These are phyloP conservation scores for Tribolium madens DNA, from an alignment of 1,140 invertebrate species.

Conservation along the genomic window DNA sequence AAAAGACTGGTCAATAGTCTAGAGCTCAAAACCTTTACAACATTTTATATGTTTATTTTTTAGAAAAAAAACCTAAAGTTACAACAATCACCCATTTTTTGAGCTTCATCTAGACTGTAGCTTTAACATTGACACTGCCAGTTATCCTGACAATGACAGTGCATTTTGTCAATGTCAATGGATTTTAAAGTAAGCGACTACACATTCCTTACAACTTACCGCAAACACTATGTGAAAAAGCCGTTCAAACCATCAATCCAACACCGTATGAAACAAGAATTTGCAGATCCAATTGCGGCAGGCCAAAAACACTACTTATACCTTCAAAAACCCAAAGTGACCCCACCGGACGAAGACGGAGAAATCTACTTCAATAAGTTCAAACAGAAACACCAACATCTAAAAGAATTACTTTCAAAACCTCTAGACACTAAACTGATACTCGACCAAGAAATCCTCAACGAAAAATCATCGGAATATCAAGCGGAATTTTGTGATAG, in stretches of 20 bases:
- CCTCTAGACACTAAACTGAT: neutral
- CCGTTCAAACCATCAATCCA: neutral
- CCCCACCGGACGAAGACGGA: slow-evolving; percentile 6
- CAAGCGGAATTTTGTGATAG: neutral
- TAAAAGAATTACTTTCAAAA: neutral
- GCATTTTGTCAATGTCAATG: neutral
- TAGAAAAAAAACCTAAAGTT: too few species aligned
- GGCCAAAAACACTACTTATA: slow-evolving; percentile 1
- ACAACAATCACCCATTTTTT: too few species aligned
- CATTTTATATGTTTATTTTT: too few species aligned
- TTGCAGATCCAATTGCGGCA: neutral
- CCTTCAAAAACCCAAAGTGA: neutral
- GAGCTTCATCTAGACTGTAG: too few species aligned
- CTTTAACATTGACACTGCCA: neutral
- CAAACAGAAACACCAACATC: neutral
- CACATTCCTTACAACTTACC: neutral
- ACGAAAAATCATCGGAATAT: neutral
- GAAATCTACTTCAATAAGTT: neutral
- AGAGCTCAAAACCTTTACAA: too few species aligned
- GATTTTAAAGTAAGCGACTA: neutral
- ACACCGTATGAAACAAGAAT: neutral
- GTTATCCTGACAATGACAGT: neutral
- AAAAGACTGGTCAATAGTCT: too few species aligned
- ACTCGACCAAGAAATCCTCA: neutral
- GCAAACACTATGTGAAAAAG: neutral